Base-by-base conservation (phyloP, 2,797 vertebrate genomes). In the Malurus leucopterus region DNA sequence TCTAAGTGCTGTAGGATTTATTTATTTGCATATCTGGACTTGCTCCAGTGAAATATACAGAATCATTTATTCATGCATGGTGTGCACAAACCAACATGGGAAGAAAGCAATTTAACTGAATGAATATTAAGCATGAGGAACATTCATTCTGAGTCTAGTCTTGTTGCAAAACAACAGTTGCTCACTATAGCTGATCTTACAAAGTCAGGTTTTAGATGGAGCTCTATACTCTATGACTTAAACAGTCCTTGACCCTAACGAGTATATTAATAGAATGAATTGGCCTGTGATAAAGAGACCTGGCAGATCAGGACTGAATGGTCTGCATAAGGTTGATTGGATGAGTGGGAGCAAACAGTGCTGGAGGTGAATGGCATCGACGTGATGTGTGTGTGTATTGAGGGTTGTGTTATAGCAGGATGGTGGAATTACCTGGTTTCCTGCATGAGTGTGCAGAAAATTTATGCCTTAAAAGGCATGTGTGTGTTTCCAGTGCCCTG, bases 341-440 rank as follows among this genome's bases (percentile, higher is more conserved):
- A 47, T 0, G 65, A 77, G 65, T 1, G 5, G 22, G 18, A 68
- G 15, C 2, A 3, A 59, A 32, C 12, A 9, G 51, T 34, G 27
- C 55, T 44, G 61, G 32, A 51, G 26, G 5, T 59, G 38, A 63
- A 34, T 24, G 53, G 19, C 61, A 16, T 10, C 5, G n/a, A 16
- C 1, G 5, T 12, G 18, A 32, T 44, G 20, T 1, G 17, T 40
- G 19, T 50, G 24, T 13, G 13, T 12, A 40, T 24, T 40, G 65
- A 70, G 11, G 30, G 4, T 4, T 77, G 34, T n/a, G 11, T 91
- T 77, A 34, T 1, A 6, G 51, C 27, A 46, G 22, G 30, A 13
- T 73, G 32, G 10, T 53, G 19, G 21, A 46, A n/a, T 67, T 73
- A 40, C 1, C 57, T 65, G 64, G 29, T 76, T 76, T 86, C 44